A percentile compares a stretch with the other conserved stretches of the same genome.
These are phyloP conservation scores for Pseudeuparius sepicola DNA, from an alignment of 2,888 invertebrate species.

Conservation along the genomic window DNA sequence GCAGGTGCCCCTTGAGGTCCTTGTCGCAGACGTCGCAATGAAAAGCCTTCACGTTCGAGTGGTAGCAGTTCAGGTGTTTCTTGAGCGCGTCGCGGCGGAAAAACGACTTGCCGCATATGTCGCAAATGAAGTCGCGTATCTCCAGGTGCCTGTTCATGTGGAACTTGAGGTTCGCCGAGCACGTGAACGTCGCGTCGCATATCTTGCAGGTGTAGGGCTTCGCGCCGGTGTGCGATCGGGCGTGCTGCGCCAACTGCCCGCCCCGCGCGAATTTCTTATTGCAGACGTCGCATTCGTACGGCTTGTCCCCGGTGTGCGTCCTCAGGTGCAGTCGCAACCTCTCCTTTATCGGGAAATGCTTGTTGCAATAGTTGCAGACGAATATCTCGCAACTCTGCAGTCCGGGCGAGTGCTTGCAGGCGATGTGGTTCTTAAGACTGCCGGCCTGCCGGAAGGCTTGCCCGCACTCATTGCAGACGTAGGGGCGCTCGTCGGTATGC, in stretches of 20 bases:
- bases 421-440: slow-evolving; percentile 54
- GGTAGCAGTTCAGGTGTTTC: slow-evolving; percentile 66
- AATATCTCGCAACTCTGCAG: slow-evolving; percentile 41
- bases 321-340: slow-evolving; percentile 63
- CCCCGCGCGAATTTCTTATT: slow-evolving; percentile 59
- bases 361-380: slow-evolving; percentile 64
- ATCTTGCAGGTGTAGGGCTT: slow-evolving; percentile 61
- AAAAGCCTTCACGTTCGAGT: slow-evolving; percentile 63
- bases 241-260: slow-evolving; percentile 66
- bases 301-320: slow-evolving; percentile 61
- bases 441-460: slow-evolving; percentile 54
- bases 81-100: slow-evolving; percentile 62
- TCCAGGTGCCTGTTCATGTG: slow-evolving; percentile 64
- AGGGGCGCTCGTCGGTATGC: slow-evolving; percentile 56
- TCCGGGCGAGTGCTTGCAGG: slow-evolving; percentile 44
- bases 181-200: slow-evolving; percentile 62
- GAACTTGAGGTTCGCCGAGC: slow-evolving; percentile 49
- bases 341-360: slow-evolving; percentile 67
- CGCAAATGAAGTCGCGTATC: slow-evolving; percentile 66
- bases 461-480: slow-evolving; percentile 51
- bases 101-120: slow-evolving; percentile 71
- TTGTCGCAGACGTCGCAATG: slow-evolving; percentile 75
- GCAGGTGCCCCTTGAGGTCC: slow-evolving; percentile 68
- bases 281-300: slow-evolving; percentile 54
- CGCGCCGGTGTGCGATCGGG: slow-evolving; percentile 61